These are phyloP conservation scores for Torymus texanus DNA, from an alignment of 2,888 invertebrate species.

Conservation along the genomic window DNA sequence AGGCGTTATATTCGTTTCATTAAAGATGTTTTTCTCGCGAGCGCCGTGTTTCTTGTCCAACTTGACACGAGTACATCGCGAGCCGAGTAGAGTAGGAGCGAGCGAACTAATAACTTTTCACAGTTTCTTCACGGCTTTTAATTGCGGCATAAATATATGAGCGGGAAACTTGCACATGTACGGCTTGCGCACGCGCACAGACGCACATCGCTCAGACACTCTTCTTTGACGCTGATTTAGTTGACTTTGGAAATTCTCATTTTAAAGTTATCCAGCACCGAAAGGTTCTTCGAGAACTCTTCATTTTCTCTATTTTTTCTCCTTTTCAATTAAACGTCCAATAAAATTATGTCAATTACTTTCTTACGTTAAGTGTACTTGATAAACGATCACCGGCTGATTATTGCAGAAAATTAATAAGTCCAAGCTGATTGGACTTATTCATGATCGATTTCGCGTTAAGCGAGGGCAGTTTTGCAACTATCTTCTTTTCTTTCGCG, in stretches of 20 bases:
- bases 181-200: background rate
- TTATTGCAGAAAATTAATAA: too few relatives aligned
- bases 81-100: background rate
- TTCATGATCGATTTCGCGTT: slow-evolving; percentile 33
- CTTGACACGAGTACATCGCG: too few relatives aligned
- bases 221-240: slow-evolving; percentile 12
- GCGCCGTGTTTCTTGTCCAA: background rate
- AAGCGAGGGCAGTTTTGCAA: slow-evolving; percentile 42
- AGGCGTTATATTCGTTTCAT: background rate
- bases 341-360: too few relatives aligned
- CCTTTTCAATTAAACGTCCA: too few relatives aligned
- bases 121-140: slow-evolving; percentile 52
- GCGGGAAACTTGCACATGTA: slow-evolving; percentile 24
- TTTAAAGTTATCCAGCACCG: background rate
- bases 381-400: too few relatives aligned
- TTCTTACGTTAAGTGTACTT: too few relatives aligned
- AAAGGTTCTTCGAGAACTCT: too few relatives aligned
- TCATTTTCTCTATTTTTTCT: too few relatives aligned
- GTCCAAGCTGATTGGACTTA: background rate
- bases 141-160: slow-evolving; percentile 47
- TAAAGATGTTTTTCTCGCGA: background rate
- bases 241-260: slow-evolving; percentile 25
- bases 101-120: slow-evolving; percentile 51
- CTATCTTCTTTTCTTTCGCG: slow-evolving; percentile 43
- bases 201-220: background rate